Evolutionary conservation across 1,140 invertebrate genomes (phyloP).

Genomic region (Drosophila punjabiensis): DNA sequence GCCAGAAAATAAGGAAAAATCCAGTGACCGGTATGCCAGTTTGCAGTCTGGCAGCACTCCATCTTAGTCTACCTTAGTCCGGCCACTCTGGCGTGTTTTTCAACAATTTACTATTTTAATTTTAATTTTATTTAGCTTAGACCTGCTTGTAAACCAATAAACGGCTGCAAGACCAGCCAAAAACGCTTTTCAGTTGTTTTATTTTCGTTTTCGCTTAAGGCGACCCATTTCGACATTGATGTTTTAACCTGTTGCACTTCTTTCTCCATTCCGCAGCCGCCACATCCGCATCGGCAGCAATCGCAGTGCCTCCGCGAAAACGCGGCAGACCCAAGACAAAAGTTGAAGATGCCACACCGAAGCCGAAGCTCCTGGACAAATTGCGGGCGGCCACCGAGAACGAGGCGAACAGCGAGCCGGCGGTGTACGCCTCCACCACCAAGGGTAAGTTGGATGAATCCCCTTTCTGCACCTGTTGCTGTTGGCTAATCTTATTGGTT

Average conservation of each 20-base stretch:
- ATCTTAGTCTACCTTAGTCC: not conserved
- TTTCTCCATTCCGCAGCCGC: conserved; percentile 30
- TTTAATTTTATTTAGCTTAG: conserved; percentile 23
- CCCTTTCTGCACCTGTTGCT: not conserved
- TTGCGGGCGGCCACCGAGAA: conserved; percentile 61
- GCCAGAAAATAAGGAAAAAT: not conserved
- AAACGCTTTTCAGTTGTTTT: conserved; percentile 53
- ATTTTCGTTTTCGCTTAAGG: conserved; percentile 42
- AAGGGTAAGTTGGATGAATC: conserved; percentile 62
- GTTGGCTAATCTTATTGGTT: not conserved
- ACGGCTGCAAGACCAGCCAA: conserved; percentile 27
- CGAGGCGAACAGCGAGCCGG: conserved; percentile 60
- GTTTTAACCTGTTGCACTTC: conserved; percentile 62
- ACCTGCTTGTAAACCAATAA: conserved; percentile 45
- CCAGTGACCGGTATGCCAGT: not conserved
- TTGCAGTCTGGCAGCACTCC: not conserved
- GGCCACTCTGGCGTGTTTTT: conserved; percentile 40
- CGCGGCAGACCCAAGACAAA: conserved; percentile 68
- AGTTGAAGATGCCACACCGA: conserved; percentile 47
- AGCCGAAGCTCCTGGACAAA: conserved; percentile 67
- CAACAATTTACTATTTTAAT: conserved; percentile 36
- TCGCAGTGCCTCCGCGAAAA: conserved; percentile 67
- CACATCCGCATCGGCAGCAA: conserved; percentile 38
- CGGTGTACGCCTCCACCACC: conserved; percentile 77
- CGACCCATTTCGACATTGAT: conserved; percentile 1